Evolutionary conservation across 2,113 vertebrate genomes (phyloP).

Genomic region (Thamnaconus septentrionalis): DNA sequence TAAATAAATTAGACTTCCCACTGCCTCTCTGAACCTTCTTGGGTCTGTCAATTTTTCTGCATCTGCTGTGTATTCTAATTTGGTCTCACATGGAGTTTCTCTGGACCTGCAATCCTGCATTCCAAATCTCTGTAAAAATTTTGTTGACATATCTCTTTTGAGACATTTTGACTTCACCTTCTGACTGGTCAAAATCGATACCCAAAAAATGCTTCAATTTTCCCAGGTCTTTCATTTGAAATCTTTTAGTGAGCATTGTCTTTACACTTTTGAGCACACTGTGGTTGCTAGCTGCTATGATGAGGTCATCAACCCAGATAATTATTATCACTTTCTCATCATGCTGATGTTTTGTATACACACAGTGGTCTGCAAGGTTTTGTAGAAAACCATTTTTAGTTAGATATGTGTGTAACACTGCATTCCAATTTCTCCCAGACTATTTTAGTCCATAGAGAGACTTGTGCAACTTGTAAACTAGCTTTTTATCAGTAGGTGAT

Average conservation of each 20-base stretch:
- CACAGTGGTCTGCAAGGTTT: too few relatives aligned
- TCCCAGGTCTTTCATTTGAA: too few relatives aligned
- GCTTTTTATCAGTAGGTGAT: too few relatives aligned
- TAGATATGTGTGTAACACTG: too few relatives aligned
- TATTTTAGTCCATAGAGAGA: too few relatives aligned
- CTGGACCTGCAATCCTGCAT: conserved; percentile 21
- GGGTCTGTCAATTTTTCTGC: neutral
- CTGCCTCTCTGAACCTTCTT: conserved; percentile 15
- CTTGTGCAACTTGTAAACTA: too few relatives aligned
- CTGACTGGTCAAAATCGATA: conserved; percentile 8
- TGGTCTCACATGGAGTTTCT: conserved; percentile 17
- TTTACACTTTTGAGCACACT: neutral
- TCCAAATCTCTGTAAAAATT: conserved; percentile 3
- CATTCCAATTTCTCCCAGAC: too few relatives aligned
- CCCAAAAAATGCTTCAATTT: neutral
- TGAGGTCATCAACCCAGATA: conserved; percentile 3
- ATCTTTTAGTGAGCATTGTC: neutral
- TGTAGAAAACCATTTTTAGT: too few relatives aligned
- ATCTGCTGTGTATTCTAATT: conserved; percentile 5
- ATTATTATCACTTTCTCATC: neutral
- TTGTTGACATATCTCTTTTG: conserved; percentile 1
- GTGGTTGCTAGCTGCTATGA: neutral
- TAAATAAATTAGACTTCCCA: conserved; percentile 19
- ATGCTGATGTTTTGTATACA: neutral
- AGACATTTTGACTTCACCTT: too few relatives aligned